phyloP scores from a whole-genome alignment of 2,113 vertebrate species.

The Semnornis frantzii region DNA sequence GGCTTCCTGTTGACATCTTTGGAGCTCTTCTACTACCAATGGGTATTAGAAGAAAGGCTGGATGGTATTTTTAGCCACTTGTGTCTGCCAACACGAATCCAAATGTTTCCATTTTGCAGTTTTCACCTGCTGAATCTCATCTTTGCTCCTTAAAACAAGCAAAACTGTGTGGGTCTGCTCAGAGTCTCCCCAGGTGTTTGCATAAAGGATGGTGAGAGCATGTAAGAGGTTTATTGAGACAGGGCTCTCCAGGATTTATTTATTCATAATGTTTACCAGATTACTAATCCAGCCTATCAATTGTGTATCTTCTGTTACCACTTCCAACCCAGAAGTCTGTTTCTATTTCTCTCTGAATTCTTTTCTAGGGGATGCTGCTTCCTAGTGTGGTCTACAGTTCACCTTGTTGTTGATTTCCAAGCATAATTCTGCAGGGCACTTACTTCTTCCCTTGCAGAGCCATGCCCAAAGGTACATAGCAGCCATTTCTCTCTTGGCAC shows the following conservation, averaged over 20 bases:
- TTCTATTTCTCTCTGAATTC: not conserved
- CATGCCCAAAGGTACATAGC: not conserved
- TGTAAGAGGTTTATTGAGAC: not conserved
- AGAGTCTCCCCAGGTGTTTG: not conserved
- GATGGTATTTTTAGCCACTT: slow-evolving; percentile 28
- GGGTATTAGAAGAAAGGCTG: slow-evolving; percentile 15
- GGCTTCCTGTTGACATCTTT: slow-evolving; percentile 60
- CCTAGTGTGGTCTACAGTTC: not conserved
- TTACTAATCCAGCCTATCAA: not conserved
- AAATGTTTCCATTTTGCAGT: not conserved
- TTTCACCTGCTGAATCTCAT: slow-evolving; percentile 15
- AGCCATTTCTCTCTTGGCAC: not conserved
- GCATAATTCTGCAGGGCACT: not conserved
- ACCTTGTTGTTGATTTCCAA: not conserved
- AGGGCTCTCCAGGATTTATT: slow-evolving; percentile 2
- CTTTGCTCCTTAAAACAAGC: not conserved
- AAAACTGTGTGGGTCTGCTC: not conserved
- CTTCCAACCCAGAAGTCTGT: not conserved
- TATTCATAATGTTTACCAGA: slow-evolving; percentile 1
- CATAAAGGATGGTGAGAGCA: not conserved
- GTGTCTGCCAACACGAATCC: slow-evolving; percentile 10
- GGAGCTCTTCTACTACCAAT: slow-evolving; percentile 35
- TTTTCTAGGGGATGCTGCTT: not conserved
- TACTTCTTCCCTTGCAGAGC: not conserved
- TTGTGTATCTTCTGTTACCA: not conserved